A percentile compares a stretch with the other conserved stretches of the same genome.
Evolutionary conservation across 2,888 invertebrate species (phyloP).

Genomic region (Magallana nippona): DNA sequence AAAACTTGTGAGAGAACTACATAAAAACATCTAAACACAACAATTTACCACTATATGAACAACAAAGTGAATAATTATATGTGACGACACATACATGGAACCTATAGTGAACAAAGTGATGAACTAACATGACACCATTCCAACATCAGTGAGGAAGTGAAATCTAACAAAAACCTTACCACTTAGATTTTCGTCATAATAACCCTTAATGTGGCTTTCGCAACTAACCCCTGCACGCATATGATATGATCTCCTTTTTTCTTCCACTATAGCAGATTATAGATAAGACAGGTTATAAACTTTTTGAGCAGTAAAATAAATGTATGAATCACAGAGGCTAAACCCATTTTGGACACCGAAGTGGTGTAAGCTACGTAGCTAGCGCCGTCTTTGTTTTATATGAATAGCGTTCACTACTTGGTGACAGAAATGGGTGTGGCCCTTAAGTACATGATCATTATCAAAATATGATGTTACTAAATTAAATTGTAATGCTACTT

Average conservation of each 20-base stretch:
- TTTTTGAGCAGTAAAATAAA: too few species aligned
- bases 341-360: too few species aligned
- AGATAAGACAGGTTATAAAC: not conserved
- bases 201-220: slow-evolving; percentile 22
- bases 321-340: not conserved
- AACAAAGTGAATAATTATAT: not conserved
- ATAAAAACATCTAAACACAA: not conserved
- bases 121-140: not conserved
- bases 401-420: too few species aligned
- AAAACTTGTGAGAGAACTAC: not conserved
- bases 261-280: slow-evolving; percentile 19
- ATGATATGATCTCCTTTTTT: slow-evolving; percentile 25
- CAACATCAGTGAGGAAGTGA: slow-evolving; percentile 2
- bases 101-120: not conserved
- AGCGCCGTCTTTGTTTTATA: too few species aligned
- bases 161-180: slow-evolving; percentile 27
- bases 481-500: too few species aligned
- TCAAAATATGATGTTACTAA: too few species aligned
- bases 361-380: too few species aligned
- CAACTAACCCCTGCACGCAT: slow-evolving; percentile 29
- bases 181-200: slow-evolving; percentile 16
- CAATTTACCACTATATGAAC: not conserved
- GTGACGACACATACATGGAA: slow-evolving; percentile 15
- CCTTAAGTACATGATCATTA: too few species aligned
- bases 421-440: too few species aligned